Evolutionary conservation across 1,140 invertebrate species (phyloP).

Genomic region (Sitophilus oryzae): DNA sequence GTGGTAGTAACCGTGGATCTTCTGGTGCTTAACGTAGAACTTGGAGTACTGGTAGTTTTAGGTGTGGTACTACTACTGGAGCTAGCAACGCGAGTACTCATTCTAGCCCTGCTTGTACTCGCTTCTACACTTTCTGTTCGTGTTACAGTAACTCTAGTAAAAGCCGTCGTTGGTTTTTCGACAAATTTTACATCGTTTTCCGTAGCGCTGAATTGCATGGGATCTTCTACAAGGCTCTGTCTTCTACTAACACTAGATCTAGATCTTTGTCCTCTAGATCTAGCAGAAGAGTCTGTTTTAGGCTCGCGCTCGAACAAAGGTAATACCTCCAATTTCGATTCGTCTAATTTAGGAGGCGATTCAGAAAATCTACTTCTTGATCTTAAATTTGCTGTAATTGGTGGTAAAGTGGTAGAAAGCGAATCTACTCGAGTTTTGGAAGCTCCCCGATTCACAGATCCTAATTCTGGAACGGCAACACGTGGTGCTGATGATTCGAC

Average conservation of each 20-base stretch:
- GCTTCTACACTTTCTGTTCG: slow-evolving; percentile 13
- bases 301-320: slow-evolving; percentile 38
- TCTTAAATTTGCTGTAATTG: slow-evolving; percentile 1
- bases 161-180: slow-evolving; percentile 18
- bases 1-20: slow-evolving; percentile 8
- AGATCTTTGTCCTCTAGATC: slow-evolving; percentile 13
- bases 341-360: slow-evolving; percentile 31
- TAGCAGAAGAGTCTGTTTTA: slow-evolving; percentile 20
- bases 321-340: slow-evolving; percentile 38
- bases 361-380: slow-evolving; percentile 23
- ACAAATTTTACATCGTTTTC: slow-evolving; percentile 27
- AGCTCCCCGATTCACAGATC: not conserved
- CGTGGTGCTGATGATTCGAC: not conserved
- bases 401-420: not conserved
- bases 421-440: not conserved
- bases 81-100: slow-evolving; percentile 1
- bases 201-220: slow-evolving; percentile 26
- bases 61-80: slow-evolving; percentile 10
- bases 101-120: slow-evolving; percentile 4
- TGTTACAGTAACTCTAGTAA: slow-evolving; percentile 11
- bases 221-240: slow-evolving; percentile 1
- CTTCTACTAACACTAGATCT: slow-evolving; percentile 9
- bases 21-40: slow-evolving; percentile 6
- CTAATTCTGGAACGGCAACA: not conserved
- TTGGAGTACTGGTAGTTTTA: slow-evolving; percentile 14